These are phyloP conservation scores for Strigamia maritima DNA, from an alignment of 2,888 invertebrate genomes.

Conservation along the genomic window DNA sequence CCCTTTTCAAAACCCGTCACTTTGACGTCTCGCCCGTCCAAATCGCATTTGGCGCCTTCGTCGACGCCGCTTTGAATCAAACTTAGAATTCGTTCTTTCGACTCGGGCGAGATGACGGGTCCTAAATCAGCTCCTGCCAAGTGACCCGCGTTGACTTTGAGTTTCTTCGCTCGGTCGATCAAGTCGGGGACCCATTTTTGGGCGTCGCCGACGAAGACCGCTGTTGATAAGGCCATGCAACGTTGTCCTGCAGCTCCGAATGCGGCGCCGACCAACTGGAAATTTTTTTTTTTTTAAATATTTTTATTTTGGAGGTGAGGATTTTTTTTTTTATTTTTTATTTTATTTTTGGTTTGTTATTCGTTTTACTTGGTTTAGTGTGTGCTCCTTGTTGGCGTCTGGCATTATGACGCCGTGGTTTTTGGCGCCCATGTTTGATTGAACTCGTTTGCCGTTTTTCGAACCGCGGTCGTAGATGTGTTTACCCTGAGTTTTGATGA, in stretches of 20 bases:
- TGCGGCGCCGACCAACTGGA: slow-evolving; percentile 73
- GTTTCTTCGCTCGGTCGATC: slow-evolving; percentile 71
- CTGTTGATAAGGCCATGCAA: slow-evolving; percentile 97
- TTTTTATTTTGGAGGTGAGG: background rate
- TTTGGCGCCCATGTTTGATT: slow-evolving; percentile 99
- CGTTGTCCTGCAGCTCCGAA: slow-evolving; percentile 99
- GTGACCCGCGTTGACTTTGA: slow-evolving; percentile 81
- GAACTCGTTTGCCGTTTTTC: slow-evolving; percentile 88
- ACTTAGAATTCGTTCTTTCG: slow-evolving; percentile 76
- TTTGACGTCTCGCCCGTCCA: slow-evolving; percentile 81
- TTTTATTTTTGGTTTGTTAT: too few relatives aligned
- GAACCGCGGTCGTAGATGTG: slow-evolving; percentile 92
- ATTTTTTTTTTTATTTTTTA: background rate
- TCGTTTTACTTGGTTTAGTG: slow-evolving; percentile 71
- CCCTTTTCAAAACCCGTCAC: slow-evolving; percentile 91
- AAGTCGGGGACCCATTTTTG: slow-evolving; percentile 92
- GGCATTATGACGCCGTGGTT: slow-evolving; percentile 97
- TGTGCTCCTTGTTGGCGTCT: slow-evolving; percentile 96
- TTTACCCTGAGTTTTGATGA: slow-evolving; percentile 64
- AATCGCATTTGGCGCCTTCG: slow-evolving; percentile 79
- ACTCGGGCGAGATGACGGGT: slow-evolving; percentile 88
- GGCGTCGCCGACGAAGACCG: slow-evolving; percentile 86
- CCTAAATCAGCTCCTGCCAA: slow-evolving; percentile 60
- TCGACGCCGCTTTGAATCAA: slow-evolving; percentile 79
- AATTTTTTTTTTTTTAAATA: background rate